Percentiles rank a stretch among this genome's conserved stretches.
Conservation (phyloP, 2,888 invertebrate genomes). For the Agrilus cyanescens region DNA sequence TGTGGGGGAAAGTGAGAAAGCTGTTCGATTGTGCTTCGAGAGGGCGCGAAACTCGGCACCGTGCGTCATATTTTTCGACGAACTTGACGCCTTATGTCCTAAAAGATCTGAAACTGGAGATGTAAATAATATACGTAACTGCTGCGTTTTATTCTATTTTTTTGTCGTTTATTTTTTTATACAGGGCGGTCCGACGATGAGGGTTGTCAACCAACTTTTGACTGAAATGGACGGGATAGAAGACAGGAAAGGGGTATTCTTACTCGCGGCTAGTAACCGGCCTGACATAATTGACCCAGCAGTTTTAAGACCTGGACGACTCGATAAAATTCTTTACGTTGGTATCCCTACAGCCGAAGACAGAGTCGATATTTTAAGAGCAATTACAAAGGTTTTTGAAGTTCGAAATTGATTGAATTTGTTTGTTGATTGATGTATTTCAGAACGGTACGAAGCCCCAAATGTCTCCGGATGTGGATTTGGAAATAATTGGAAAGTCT, state of each 20-base stretch:
- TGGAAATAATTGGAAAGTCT: conserved; percentile 56
- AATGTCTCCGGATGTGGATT: conserved; percentile 62
- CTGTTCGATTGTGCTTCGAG: conserved; percentile 91
- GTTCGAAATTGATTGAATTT: neutral
- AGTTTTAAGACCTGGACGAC: conserved; percentile 73
- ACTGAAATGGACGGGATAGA: conserved; percentile 99
- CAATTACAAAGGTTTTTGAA: conserved; percentile 69
- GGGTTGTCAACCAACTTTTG: conserved; percentile 92
- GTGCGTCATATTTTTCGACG: conserved; percentile 98
- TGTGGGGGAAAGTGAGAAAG: conserved; percentile 96
- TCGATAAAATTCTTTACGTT: conserved; percentile 83
- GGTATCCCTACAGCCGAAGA: conserved; percentile 73
- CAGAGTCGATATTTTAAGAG: conserved; percentile 75
- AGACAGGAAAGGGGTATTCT: conserved; percentile 80
- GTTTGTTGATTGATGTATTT: conserved; percentile 14
- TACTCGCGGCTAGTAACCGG: conserved; percentile 89
- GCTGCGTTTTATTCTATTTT: neutral
- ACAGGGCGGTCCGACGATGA: conserved; percentile 57
- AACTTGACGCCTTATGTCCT: conserved; percentile 92
- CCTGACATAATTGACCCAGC: conserved; percentile 97
- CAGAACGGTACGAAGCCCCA: conserved; percentile 71
- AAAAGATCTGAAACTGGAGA: conserved; percentile 67
- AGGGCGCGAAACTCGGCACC: conserved; percentile 91
- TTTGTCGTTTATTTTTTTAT: conserved; percentile 7
- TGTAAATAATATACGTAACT: conserved; percentile 29